Evolutionary conservation across 2,113 vertebrate species (phyloP), one percentile per base, ranked within the genome.

Genomic region (Oncorhynchus gorbuscha): DNA sequence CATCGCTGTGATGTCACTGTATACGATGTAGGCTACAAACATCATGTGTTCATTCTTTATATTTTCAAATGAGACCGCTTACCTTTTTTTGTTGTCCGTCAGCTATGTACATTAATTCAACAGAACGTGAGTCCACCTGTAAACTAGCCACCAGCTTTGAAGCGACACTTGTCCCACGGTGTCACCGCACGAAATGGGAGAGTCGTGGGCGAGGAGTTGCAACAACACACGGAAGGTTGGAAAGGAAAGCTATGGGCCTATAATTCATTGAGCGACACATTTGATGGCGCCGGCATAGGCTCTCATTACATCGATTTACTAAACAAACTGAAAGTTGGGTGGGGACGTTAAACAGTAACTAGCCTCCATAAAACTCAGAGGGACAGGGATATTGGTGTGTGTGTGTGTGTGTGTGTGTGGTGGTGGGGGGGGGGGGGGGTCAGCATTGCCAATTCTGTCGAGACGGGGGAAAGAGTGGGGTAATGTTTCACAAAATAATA

Each of bases 271-370:
- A 86, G 90, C 88, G 86, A 93, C 93, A 91, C 89, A 93, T 93
- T 95, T 93, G 92, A 92, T 94, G 95, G 96, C 94, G 95, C 92
- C 95, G 90, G 89, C 90, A 93, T 92, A 92, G 92, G 92, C 90
- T 88, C 89, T 94, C 88, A 95, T 94, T 92, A 90, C 93, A 96
- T 97, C 96, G 95, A 98, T 97, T 97, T 94, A 95, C 96, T 97
- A 96, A 97, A 95, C 96, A 97, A 97, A 97, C 97, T 93, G 89
- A 95, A 93, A 94, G 93, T 94, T 95, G 96, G 97, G 97, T 97
- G 97, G 94, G 94, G 97, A 97, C 89, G 97, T 98, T 98, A 98
- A 98, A 98, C 96, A 98, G 97, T 98, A 98, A 98, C 97, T 92
- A 94, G 90, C 90, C 81, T 80, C 92, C 91, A 94, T 92, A 96